These are phyloP conservation scores for Hylaeus anthracinus DNA, from an alignment of 1,140 invertebrate species.

Conservation along the genomic window DNA sequence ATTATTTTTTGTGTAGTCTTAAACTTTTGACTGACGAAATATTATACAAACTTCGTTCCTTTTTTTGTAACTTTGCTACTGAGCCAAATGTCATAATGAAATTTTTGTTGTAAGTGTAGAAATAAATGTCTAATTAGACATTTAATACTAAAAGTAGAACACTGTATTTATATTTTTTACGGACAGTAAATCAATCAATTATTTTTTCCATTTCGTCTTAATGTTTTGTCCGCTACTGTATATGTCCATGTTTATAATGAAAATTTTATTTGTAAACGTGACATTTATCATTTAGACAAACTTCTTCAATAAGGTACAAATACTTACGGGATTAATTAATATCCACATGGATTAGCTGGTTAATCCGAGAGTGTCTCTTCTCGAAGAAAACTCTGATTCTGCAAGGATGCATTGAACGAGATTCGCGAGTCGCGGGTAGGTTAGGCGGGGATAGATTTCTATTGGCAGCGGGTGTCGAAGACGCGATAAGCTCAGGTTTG, in stretches of 20 bases:
- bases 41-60: not conserved
- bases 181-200: not conserved
- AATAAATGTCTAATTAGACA: not conserved
- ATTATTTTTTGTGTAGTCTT: not conserved
- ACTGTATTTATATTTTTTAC: constrained; percentile 7
- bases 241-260: not conserved
- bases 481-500: constrained; percentile 39
- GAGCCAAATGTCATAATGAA: not conserved
- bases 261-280: too few relatives aligned
- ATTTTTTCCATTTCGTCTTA: not conserved
- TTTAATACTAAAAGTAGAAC: not conserved
- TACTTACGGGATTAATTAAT: too few relatives aligned
- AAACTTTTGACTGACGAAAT: not conserved
- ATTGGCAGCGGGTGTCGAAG: constrained; percentile 34
- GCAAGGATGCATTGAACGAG: not conserved
- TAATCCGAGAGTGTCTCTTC: not conserved
- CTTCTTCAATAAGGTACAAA: too few relatives aligned
- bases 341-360: not conserved
- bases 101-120: not conserved
- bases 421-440: not conserved
- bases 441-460: constrained; percentile 39
- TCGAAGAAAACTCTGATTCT: not conserved
- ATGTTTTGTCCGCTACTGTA: not conserved
- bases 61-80: not conserved
- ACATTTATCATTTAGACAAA: too few relatives aligned